phyloP scores from a whole-genome alignment of 1,140 invertebrate genomes.

The Galleria mellonella region DNA sequence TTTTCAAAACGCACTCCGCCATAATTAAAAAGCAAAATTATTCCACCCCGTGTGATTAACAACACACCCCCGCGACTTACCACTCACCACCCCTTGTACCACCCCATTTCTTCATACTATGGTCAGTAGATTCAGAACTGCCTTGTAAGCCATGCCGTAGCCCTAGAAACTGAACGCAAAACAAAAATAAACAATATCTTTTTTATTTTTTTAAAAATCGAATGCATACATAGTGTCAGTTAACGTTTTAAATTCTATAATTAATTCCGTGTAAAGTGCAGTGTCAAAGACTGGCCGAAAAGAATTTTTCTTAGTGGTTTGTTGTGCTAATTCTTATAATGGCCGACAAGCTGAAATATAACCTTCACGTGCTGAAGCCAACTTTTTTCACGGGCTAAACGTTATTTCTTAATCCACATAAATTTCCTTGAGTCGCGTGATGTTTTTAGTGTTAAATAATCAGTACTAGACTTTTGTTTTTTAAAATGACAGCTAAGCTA shows the following conservation, averaged over 20 bases:
- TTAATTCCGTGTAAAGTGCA: slow-evolving; percentile 3
- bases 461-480: slow-evolving; percentile 9
- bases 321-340: slow-evolving; percentile 20
- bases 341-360: slow-evolving; percentile 24
- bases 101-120: slow-evolving; percentile 48
- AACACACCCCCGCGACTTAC: slow-evolving; percentile 17
- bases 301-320: slow-evolving; percentile 9
- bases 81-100: slow-evolving; percentile 16
- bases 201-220: slow-evolving; percentile 16
- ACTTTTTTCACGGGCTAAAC: slow-evolving; percentile 17
- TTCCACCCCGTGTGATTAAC: slow-evolving; percentile 60
- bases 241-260: not conserved
- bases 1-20: slow-evolving; percentile 44
- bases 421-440: slow-evolving; percentile 7
- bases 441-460: not conserved
- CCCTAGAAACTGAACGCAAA: slow-evolving; percentile 64
- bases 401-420: slow-evolving; percentile 13
- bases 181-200: slow-evolving; percentile 62
- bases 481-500: slow-evolving; percentile 45
- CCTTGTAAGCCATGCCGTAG: slow-evolving; percentile 52
- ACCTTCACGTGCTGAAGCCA: slow-evolving; percentile 16
- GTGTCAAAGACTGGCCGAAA: slow-evolving; percentile 12
- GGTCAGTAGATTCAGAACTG: slow-evolving; percentile 55
- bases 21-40: slow-evolving; percentile 69
- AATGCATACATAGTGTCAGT: not conserved